A percentile compares a stretch with the other conserved stretches of the same genome.
phyloP scores from a whole-genome alignment of 2,888 invertebrate species.

The Xestia ashworthii region DNA sequence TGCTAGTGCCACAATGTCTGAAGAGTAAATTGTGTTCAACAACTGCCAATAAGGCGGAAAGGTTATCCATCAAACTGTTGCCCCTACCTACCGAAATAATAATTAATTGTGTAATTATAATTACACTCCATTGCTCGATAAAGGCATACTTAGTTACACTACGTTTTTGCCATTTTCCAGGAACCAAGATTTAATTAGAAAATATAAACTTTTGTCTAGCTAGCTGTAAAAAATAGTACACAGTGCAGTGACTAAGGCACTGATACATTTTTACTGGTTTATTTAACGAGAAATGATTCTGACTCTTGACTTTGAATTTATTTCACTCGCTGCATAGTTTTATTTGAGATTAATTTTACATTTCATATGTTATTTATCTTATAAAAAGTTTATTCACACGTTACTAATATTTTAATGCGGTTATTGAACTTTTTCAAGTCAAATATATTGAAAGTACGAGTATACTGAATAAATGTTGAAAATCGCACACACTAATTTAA shows the following conservation, averaged over 20 bases:
- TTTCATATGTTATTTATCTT: constrained; percentile 29
- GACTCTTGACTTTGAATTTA: constrained; percentile 39
- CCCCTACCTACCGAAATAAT: neutral
- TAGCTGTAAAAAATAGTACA: constrained; percentile 8
- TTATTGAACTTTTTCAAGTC: constrained; percentile 15
- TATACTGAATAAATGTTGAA: neutral
- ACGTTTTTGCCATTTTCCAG: neutral
- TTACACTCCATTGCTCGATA: neutral
- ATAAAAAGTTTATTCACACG: constrained; percentile 2
- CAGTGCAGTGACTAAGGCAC: constrained; percentile 36
- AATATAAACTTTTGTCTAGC: constrained; percentile 5
- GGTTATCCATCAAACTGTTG: constrained; percentile 15
- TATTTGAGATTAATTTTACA: constrained; percentile 29
- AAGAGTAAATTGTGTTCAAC: constrained; percentile 12
- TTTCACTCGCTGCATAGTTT: constrained; percentile 27
- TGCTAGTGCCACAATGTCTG: constrained; percentile 32
- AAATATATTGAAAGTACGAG: constrained; percentile 12
- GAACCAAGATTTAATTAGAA: neutral
- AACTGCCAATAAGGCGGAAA: constrained; percentile 9
- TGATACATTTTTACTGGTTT: constrained; percentile 36
- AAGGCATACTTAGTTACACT: neutral
- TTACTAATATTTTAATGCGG: constrained; percentile 18
- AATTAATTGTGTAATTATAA: constrained; percentile 7
- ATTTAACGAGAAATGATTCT: constrained; percentile 37
- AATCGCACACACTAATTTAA: neutral